Base-by-base conservation (phyloP, 1,140 invertebrate genomes). In the Lepidostoma basale region DNA sequence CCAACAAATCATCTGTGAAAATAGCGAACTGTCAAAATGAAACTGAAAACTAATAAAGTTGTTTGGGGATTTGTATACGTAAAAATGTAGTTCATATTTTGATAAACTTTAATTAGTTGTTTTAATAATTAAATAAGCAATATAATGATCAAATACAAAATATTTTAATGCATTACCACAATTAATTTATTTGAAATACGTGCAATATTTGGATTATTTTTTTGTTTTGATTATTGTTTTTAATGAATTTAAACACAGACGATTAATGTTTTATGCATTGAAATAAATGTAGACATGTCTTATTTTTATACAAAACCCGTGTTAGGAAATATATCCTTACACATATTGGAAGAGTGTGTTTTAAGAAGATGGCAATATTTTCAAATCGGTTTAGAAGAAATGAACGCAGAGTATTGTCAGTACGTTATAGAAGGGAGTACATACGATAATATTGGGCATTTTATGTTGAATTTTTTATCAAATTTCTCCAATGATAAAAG, bases 361-460 rank as follows among this genome's bases (percentile, higher is more conserved):
- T 54, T 45, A 25, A 58, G 60, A 42, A 49, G 71, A 22, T 69
- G 65, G 40, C 10, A 56, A 12, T 65, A 73, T 42, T 63, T 73
- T 49, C 28, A 73, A 62, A 49, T 47, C 20, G 16, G 45, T 26
- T 18, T 33, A 65, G 28, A 16, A 23, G 54, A 40, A 25, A 40
- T n/a, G 3, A 16, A 20, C 14, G 40, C 3, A 33, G 30, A 22
- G 18, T 69, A 59, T 52, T 69, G 52, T 36, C 83, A 87, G 76
- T 87, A 84, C 77, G 77, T 87, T 49, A 73, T 87, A n/a, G 85
- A 87, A 75, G 84, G 83, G 70, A 85, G 85, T 54, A 47, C 76
- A 10, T 82, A 85, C 54, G 86, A 88, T 69, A 82, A 79, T 66
- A 77, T 85, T 49, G 86, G 86, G 58, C 85, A 87, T 73, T 87